These are phyloP conservation scores for Episyrphus balteatus DNA, from an alignment of 1,140 invertebrate species.

Conservation along the genomic window DNA sequence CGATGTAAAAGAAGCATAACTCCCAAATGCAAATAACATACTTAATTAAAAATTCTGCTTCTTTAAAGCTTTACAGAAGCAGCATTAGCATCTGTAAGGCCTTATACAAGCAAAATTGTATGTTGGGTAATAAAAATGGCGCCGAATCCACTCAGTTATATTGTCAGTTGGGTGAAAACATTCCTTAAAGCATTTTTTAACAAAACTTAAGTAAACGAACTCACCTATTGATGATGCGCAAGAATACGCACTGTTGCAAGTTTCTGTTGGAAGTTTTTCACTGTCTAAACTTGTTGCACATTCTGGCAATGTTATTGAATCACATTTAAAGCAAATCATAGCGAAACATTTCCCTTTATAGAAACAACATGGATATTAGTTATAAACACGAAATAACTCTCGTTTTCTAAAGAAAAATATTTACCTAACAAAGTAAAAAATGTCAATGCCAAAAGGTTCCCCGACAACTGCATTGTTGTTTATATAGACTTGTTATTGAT, in stretches of 20 bases:
- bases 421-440: background rate
- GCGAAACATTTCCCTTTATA: background rate
- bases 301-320: slow-evolving; percentile 23
- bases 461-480: too few relatives aligned
- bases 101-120: too few relatives aligned
- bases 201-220: background rate
- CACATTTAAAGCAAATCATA: slow-evolving; percentile 29
- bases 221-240: slow-evolving; percentile 27
- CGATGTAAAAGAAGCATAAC: too few relatives aligned
- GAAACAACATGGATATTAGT: too few relatives aligned
- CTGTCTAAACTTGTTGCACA: slow-evolving; percentile 27
- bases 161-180: background rate
- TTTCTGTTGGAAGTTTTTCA: slow-evolving; percentile 17
- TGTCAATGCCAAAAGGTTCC: too few relatives aligned
- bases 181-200: background rate
- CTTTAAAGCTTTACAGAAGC: too few relatives aligned
- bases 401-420: background rate
- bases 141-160: background rate
- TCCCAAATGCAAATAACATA: too few relatives aligned
- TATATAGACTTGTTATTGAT: too few relatives aligned
- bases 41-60: too few relatives aligned
- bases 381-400: background rate
- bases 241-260: slow-evolving; percentile 16
- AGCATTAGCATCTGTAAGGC: too few relatives aligned
- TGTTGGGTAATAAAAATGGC: background rate